phyloP scores from a whole-genome alignment of 1,140 invertebrate species.

The Cephus cinctus region DNA sequence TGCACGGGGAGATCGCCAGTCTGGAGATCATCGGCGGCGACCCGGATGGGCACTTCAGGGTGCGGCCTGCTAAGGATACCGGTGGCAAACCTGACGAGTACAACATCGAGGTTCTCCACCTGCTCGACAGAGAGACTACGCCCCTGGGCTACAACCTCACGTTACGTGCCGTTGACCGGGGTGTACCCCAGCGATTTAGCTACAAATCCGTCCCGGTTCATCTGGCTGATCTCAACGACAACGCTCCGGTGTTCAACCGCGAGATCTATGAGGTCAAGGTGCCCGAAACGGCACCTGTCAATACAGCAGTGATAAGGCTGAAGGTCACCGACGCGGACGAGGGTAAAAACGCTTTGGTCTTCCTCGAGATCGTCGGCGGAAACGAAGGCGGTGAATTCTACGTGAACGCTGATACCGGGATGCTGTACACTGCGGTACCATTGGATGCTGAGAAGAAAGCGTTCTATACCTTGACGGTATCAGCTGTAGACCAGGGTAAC shows the following conservation, averaged over 20 bases:
- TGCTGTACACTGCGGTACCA: constrained; percentile 79
- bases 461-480: constrained; percentile 88
- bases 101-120: constrained; percentile 73
- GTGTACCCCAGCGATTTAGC: constrained; percentile 72
- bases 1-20: constrained; percentile 77
- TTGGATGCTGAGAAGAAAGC: constrained; percentile 88
- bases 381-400: constrained; percentile 87
- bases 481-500: constrained; percentile 86
- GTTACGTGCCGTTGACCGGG: constrained; percentile 79
- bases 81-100: constrained; percentile 63
- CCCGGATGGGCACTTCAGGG: constrained; percentile 81
- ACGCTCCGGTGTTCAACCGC: constrained; percentile 83
- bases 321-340: constrained; percentile 84
- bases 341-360: constrained; percentile 79
- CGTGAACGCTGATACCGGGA: constrained; percentile 84
- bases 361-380: constrained; percentile 86
- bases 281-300: constrained; percentile 83
- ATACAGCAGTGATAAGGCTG: constrained; percentile 83
- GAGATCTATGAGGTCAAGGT: constrained; percentile 87
- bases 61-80: constrained; percentile 55
- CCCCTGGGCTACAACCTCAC: constrained; percentile 85
- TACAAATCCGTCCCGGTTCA: constrained; percentile 75
- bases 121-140: constrained; percentile 74
- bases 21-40: constrained; percentile 89
- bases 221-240: constrained; percentile 81